Evolutionary conservation across 2,888 invertebrate species (phyloP).

Genomic region (Didymodactylos carnosus): DNA sequence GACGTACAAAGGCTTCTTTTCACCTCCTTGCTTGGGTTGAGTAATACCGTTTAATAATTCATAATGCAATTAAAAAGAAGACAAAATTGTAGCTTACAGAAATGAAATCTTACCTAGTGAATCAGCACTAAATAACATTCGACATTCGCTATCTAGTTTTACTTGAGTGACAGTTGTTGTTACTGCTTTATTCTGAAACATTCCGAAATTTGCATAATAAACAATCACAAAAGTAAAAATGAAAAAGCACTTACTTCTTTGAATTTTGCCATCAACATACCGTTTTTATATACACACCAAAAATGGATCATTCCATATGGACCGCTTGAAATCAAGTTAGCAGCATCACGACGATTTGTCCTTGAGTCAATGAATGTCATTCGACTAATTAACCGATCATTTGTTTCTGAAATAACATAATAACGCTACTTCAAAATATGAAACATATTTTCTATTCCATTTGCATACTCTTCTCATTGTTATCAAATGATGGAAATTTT

Average conservation of each 20-base stretch:
- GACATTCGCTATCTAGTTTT: not conserved
- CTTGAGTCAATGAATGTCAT: not conserved
- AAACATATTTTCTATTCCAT: not conserved
- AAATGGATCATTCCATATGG: conserved; percentile 25
- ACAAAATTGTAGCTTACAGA: not conserved
- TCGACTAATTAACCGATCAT: not conserved
- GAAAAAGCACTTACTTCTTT: conserved; percentile 23
- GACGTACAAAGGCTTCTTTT: too few species aligned
- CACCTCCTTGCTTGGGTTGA: too few species aligned
- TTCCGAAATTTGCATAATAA: not conserved
- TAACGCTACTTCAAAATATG: not conserved
- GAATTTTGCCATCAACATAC: conserved; percentile 28
- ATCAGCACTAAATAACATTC: not conserved
- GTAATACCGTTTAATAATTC: too few species aligned
- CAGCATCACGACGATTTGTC: conserved; percentile 18
- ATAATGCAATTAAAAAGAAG: not conserved
- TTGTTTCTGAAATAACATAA: not conserved
- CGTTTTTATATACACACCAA: conserved; percentile 34
- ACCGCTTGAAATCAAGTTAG: conserved; percentile 29
- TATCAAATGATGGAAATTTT: conserved; percentile 19
- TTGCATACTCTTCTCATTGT: conserved; percentile 24
- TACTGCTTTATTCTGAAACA: not conserved
- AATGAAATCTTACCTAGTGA: not conserved
- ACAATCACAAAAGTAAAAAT: not conserved
- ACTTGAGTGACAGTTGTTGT: not conserved